Evolutionary conservation across 2,113 vertebrate genomes (phyloP).

Genomic region (Oreotragus oreotragus): DNA sequence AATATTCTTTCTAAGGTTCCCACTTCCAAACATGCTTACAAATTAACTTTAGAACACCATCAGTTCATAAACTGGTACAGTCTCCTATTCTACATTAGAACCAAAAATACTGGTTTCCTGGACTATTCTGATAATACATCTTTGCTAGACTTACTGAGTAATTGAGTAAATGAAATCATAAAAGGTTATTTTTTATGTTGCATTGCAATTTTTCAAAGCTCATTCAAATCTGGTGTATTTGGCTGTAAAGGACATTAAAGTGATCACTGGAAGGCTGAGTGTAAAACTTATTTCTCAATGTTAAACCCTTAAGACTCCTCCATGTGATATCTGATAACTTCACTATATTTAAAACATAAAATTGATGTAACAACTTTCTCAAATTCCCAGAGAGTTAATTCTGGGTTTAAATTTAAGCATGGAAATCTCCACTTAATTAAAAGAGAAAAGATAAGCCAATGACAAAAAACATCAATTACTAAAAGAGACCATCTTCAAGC

Average conservation of each 20-base stretch:
- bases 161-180: not conserved
- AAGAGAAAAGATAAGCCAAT: not conserved
- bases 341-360: slow-evolving; percentile 4
- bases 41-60: not conserved
- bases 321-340: not conserved
- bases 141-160: not conserved
- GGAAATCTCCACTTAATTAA: not conserved
- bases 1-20: not conserved
- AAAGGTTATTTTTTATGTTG: not conserved
- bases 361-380: not conserved
- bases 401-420: slow-evolving; percentile 35
- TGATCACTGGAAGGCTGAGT: not conserved
- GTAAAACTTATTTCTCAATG: not conserved
- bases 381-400: slow-evolving; percentile 18
- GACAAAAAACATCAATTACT: not conserved
- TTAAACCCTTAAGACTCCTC: not conserved
- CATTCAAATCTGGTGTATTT: not conserved
- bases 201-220: not conserved
- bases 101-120: not conserved
- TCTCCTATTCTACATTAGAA: not conserved
- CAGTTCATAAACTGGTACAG: not conserved
- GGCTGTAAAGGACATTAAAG: not conserved
- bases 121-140: not conserved
- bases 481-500: not conserved
- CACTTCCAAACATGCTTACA: not conserved